Percentiles rank a stretch among this genome's conserved stretches.
Evolutionary conservation across 2,797 vertebrate genomes (phyloP).

Genomic region (Propithecus perrieri): DNA sequence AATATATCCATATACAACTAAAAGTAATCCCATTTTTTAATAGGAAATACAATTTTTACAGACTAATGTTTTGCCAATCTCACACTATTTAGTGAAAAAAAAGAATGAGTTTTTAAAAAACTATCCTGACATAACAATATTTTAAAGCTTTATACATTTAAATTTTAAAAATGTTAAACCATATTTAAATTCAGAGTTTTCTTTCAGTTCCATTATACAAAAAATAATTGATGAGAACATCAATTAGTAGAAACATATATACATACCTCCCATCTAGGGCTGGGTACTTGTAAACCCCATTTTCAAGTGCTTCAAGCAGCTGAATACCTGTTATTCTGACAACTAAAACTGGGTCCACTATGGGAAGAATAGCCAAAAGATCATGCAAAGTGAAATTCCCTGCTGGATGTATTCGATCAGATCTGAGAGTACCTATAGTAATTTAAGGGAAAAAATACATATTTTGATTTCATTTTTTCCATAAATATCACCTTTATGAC

Average conservation of each 20-base stretch:
- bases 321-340: constrained; percentile 66
- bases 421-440: constrained; percentile 65
- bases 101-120: constrained; percentile 3
- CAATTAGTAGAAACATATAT: neutral
- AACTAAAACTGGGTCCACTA: constrained; percentile 62
- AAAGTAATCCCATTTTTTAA: constrained; percentile 28
- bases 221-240: neutral
- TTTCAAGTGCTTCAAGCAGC: constrained; percentile 73
- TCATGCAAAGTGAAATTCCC: constrained; percentile 72
- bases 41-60: constrained; percentile 6
- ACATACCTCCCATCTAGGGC: constrained; percentile 67
- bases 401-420: constrained; percentile 60
- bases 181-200: constrained; percentile 16
- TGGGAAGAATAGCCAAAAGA: constrained; percentile 69
- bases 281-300: constrained; percentile 68
- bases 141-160: neutral
- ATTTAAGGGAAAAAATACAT: neutral
- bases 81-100: neutral
- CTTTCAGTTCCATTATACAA: neutral
- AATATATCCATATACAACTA: neutral
- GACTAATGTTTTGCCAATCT: neutral
- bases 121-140: neutral
- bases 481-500: neutral
- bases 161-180: neutral
- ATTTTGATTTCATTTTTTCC: neutral